A percentile compares a stretch with the other conserved stretches of the same genome.
phyloP scores from a whole-genome alignment of 2,888 invertebrate species.

The Electrophaes corylata region DNA sequence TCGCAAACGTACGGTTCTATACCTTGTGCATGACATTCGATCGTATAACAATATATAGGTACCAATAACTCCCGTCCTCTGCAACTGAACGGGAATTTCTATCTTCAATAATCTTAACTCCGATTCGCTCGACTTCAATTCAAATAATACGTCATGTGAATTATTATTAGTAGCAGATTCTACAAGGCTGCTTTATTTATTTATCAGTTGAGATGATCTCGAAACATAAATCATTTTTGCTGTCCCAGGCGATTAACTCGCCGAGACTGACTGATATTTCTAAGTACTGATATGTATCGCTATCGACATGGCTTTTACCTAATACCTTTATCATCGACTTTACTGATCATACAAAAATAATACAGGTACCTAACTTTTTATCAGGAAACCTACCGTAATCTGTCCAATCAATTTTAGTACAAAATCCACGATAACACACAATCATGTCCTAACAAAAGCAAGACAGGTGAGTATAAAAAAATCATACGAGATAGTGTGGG shows the following conservation, averaged over 20 bases:
- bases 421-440: conserved; percentile 64
- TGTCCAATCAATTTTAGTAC: conserved; percentile 70
- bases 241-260: conserved; percentile 50
- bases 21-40: conserved; percentile 30
- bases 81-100: conserved; percentile 18
- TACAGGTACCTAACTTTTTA: conserved; percentile 51
- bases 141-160: conserved; percentile 18
- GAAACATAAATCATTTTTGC: conserved; percentile 46
- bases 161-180: conserved; percentile 25
- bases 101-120: conserved; percentile 16
- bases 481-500: conserved; percentile 53
- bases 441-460: conserved; percentile 58
- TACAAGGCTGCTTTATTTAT: conserved; percentile 32
- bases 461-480: conserved; percentile 62
- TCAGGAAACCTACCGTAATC: conserved; percentile 60
- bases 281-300: conserved; percentile 36
- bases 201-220: conserved; percentile 42
- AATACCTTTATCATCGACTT: conserved; percentile 59
- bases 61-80: conserved; percentile 24
- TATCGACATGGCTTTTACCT: conserved; percentile 56
- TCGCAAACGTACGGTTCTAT: conserved; percentile 41
- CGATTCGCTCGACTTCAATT: conserved; percentile 15
- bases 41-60: conserved; percentile 35
- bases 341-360: conserved; percentile 65
- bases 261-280: conserved; percentile 49